Evolutionary conservation across 2,797 vertebrate species (phyloP), one percentile per base, ranked within the genome.

Genomic region (Enteromius unitaeniatus): DNA sequence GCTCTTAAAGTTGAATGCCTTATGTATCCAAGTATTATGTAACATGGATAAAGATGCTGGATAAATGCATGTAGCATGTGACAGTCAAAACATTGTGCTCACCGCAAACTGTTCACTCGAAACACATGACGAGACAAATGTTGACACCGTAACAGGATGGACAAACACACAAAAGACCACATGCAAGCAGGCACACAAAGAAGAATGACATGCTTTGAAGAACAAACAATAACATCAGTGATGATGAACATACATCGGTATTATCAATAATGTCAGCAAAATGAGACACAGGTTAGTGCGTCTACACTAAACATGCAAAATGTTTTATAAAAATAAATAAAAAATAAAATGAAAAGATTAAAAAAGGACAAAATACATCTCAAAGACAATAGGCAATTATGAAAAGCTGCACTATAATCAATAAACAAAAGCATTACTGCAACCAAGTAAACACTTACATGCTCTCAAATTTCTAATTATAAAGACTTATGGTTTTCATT

Each of bases 91-190:
- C 28, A 60, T 75, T 67, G 23, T 76, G n/a, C 81, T 68, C 73
- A 83, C 49, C 28, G 5, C 19, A 77, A 83, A 10, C 81, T 67
- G 70, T 82, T 75, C 45, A 76, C 58, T 67, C 72, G n/a, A 75
- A 40, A 75, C 40, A 72, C 23, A 81, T 15, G 79, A 74, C 0
- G 28, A 75, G 70, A 74, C 70, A 75, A 64, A 62, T n/a, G 53
- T 62, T 72, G 79, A 82, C 42, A 53, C 23, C 70, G 49, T 31
- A 53, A 82, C 31, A 74, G 72, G 81, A 53, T 34, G 31, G 58
- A 75, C 40, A 70, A 14, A 6, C 49, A 58, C n/a, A 80, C 47
- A 72, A 60, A 40, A 81, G 37, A 73, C 45, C 28, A 67, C 81
- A 82, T 23, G 47, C 8, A 51, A 37, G n/a, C 58, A 65, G 58